Conservation (phyloP, 2,888 invertebrate species). For the Xanthostigma xanthostigma region DNA sequence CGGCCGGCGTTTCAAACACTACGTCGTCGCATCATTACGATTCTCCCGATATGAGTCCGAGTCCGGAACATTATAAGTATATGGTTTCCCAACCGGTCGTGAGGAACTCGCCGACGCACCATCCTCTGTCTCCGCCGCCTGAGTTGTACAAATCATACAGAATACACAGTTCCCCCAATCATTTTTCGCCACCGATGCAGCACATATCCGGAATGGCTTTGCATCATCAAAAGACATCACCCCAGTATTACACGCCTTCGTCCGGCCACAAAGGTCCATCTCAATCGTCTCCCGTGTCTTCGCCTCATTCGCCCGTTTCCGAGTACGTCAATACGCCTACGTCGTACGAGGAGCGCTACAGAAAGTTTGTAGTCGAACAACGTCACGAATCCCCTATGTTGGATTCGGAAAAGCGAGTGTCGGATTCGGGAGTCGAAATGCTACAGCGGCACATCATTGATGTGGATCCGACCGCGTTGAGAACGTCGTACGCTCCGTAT, state of each 20-base stretch:
- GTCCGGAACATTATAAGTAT: conserved; percentile 31
- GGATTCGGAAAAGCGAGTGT: too few relatives aligned
- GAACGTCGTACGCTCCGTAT: background rate
- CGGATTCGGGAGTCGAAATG: too few relatives aligned
- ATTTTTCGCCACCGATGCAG: conserved; percentile 11
- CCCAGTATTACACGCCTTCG: conserved; percentile 9
- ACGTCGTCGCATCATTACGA: conserved; percentile 8
- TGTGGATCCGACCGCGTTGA: too few relatives aligned
- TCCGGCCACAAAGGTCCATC: conserved; percentile 5
- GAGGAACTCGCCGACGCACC: conserved; percentile 1
- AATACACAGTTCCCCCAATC: conserved; percentile 1
- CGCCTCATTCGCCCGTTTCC: too few relatives aligned
- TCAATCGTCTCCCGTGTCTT: conserved; percentile 5
- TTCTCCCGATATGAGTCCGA: conserved; percentile 32
- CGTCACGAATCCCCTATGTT: too few relatives aligned
- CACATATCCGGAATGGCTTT: conserved; percentile 11
- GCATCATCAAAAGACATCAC: conserved; percentile 8
- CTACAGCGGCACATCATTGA: too few relatives aligned
- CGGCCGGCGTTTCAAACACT: background rate
- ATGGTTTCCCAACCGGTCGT: background rate
- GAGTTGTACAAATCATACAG: conserved; percentile 5
- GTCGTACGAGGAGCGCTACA: too few relatives aligned
- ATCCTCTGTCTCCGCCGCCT: conserved; percentile 6
- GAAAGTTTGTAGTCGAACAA: too few relatives aligned
- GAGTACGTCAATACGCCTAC: too few relatives aligned